Conservation (phyloP, 1,140 invertebrate genomes). For the Aphelenchoides avenae region DNA sequence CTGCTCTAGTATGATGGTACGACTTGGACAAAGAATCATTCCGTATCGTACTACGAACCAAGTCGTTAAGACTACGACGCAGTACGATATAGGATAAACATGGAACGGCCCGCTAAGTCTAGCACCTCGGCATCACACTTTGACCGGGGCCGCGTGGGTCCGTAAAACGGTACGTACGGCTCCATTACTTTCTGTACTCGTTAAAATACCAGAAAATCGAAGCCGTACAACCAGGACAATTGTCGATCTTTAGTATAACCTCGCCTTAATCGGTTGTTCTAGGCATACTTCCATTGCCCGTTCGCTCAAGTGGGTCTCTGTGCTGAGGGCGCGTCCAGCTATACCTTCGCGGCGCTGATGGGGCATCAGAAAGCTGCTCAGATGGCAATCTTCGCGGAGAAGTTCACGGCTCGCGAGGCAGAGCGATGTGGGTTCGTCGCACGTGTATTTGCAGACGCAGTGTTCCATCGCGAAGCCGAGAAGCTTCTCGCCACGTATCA, state of each 20-base stretch:
- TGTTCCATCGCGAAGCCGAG: too few species aligned
- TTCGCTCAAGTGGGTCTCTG: slow-evolving; percentile 74
- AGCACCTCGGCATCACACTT: too few species aligned
- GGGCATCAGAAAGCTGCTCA: slow-evolving; percentile 22
- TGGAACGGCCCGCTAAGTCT: too few species aligned
- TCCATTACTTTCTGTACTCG: too few species aligned
- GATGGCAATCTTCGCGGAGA: slow-evolving; percentile 29
- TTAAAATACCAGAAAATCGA: too few species aligned
- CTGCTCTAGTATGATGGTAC: too few species aligned
- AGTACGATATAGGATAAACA: too few species aligned
- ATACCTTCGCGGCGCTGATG: slow-evolving; percentile 74
- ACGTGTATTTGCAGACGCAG: slow-evolving; percentile 18
- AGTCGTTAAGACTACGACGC: too few species aligned
- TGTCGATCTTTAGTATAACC: neutral
- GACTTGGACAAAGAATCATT: neutral
- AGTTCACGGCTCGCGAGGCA: slow-evolving; percentile 17
- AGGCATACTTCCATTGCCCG: slow-evolving; percentile 80
- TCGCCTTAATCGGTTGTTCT: slow-evolving; percentile 34
- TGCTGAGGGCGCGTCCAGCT: slow-evolving; percentile 76
- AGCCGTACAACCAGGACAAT: neutral
- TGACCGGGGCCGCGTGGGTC: slow-evolving; percentile 1
- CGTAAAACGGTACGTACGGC: neutral
- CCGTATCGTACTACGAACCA: slow-evolving; percentile 1
- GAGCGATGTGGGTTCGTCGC: slow-evolving; percentile 14
- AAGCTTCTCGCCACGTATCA: too few species aligned